Evolutionary conservation across 2,113 vertebrate species (phyloP).

Genomic region (Sylvietta virens): DNA sequence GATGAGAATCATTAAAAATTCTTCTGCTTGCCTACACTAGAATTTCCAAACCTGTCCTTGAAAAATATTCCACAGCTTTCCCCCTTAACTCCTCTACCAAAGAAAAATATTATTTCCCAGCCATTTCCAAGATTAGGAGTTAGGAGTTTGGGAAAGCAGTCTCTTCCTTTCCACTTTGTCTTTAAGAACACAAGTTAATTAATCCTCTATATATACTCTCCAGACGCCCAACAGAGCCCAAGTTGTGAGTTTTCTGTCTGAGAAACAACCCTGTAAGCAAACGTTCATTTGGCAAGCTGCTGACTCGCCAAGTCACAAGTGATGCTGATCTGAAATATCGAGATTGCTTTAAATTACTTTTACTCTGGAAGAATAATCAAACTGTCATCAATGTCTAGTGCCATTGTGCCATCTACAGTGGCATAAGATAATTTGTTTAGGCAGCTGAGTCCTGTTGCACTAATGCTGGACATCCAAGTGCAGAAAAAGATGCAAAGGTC

Average conservation of each 20-base stretch:
- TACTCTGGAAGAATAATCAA: background rate
- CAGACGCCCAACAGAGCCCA: background rate
- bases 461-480: background rate
- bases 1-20: background rate
- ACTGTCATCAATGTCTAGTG: background rate
- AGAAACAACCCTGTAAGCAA: background rate
- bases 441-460: background rate
- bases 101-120: background rate
- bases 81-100: background rate
- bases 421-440: background rate
- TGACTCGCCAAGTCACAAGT: background rate
- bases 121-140: background rate
- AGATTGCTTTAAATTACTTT: background rate
- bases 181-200: background rate
- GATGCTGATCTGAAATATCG: background rate
- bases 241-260: background rate
- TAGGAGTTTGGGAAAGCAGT: background rate
- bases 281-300: background rate
- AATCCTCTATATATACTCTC: background rate
- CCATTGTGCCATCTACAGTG: background rate
- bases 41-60: background rate
- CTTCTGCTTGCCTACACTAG: background rate
- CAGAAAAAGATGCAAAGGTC: background rate
- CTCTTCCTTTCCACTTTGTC: background rate
- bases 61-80: background rate